These are phyloP conservation scores for Psilopogon haemacephalus DNA, from an alignment of 2,113 vertebrate genomes.

Conservation along the genomic window DNA sequence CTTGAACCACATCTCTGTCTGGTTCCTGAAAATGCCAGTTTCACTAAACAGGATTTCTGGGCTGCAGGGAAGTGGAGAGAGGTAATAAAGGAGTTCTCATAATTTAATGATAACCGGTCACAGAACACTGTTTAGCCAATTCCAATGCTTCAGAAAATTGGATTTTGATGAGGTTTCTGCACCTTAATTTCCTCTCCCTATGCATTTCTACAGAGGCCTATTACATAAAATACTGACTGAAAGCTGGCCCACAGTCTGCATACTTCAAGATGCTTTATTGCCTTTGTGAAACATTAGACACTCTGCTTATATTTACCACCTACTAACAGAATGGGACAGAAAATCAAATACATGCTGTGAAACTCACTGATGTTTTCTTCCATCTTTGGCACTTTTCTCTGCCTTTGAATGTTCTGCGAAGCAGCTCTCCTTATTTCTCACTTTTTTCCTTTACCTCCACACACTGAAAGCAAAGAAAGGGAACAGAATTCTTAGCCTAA, in stretches of 20 bases:
- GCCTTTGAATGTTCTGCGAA: background rate
- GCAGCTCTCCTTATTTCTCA: background rate
- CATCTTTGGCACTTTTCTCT: background rate
- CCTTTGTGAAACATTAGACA: background rate
- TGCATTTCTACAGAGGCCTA: background rate
- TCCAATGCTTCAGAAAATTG: conserved; percentile 67
- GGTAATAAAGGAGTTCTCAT: conserved; percentile 40
- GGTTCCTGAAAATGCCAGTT: conserved; percentile 39
- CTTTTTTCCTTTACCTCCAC: background rate
- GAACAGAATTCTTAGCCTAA: background rate
- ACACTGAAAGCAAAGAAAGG: background rate
- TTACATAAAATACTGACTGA: conserved; percentile 5
- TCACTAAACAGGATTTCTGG: conserved; percentile 31
- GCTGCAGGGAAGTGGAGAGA: background rate
- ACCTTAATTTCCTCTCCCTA: conserved; percentile 51
- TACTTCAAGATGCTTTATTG: background rate
- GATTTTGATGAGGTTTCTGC: conserved; percentile 66
- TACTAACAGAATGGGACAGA: background rate
- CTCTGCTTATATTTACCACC: background rate
- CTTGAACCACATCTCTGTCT: background rate
- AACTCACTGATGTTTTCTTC: background rate
- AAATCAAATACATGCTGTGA: background rate
- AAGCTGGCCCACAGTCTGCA: background rate
- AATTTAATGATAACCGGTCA: conserved; percentile 45
- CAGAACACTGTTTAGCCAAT: conserved; percentile 47